Evolutionary conservation across 2,113 vertebrate species (phyloP), one percentile per base, ranked within the genome.

Genomic region (Actenoides hombroni): DNA sequence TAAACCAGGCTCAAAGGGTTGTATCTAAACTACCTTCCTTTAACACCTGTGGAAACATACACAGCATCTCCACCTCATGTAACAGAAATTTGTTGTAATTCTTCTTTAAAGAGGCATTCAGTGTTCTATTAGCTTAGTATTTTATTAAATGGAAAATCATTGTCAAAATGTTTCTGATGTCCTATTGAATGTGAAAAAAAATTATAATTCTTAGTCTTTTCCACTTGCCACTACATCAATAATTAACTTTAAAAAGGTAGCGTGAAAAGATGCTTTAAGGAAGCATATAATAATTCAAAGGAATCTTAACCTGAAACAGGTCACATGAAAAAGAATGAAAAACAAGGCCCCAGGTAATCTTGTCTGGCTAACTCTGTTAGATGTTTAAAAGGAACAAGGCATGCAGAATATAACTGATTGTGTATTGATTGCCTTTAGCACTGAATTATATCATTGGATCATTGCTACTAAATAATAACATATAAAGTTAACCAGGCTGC

Each of bases 201-300:
- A 92, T 91, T 88, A 75, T 64, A 96, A 92, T 97, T 96, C 94
- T 90, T 96, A 79, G 74, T 95, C 94, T 93, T 97, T 97, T 95
- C 94, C 64, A 23, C 97, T 97, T 98, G 97, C 98, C 97, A 96
- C 91, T 92, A 83, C 96, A 97, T 98, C 92, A 98, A 96, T 98
- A 98, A 98, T 97, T 98, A 97, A 97, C 95, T 96, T 92, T 40
- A 26, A 96, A 97, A 95, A 97, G 90, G 94, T 94, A 90, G 73
- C 23, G 2, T 97, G 93, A 97, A 98, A 98, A 97, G 95, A 92
- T 91, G 94, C 97, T 98, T 97, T 97, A 97, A 97, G 97, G 96
- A 98, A 97, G 87, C 94, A 96, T 97, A 98, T 97, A 98, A 98
- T 98, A 97, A 98, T 98, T 97, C 92, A 98, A 95, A 97, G 91